Base-by-base conservation (phyloP, 2,888 invertebrate species). In the Drosophila parthenogenetica region DNA sequence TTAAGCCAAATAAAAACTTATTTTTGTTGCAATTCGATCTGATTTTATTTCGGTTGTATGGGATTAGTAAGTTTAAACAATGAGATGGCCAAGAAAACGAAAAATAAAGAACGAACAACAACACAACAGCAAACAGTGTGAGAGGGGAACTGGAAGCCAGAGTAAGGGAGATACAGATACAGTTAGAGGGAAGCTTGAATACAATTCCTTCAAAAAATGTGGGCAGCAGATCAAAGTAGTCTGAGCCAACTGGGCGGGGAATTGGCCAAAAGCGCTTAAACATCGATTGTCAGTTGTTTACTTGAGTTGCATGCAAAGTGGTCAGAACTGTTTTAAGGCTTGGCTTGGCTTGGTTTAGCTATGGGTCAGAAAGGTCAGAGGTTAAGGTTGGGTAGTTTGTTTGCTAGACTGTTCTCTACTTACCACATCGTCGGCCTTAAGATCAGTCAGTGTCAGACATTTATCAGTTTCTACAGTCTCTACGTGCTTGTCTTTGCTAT, bases 371-470 rank as follows among this genome's bases (percentile, higher is more conserved):
- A 17, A 10, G 13, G 17, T 32, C 16, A 16, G 50, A 29, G 11
- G 8, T 13, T 40, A 1, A n/a, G 17, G 13, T 14, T 1, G 1
- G 14, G n/a, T 10, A 29, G 25, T 2, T 5, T 10, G 5, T 35
- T 35, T 35, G 35, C 35, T 62, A 39, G 50, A 37, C 55, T 54
- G 59, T 29, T 29, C 54, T 54, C 70, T 91, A 92, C 91, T 92
- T 90, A 92, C 91, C 91, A 80, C 87, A 76, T 90, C 87, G 69
- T 90, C 90, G 75, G 79, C 77, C 71, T 91, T 91, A 81, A 90
- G 90, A 79, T 90, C 91, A 87, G 89, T 90, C 81, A 91, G 74
- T 80, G 84, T 90, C 81, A 91, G 80, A 85, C 81, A 82, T 73
- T 90, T 89, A 79, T 90, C 90, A 79, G 81, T 85, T 77, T 90